Evolutionary conservation across 2,888 invertebrate genomes (phyloP), one percentile per base, ranked within the genome.

Genomic region (Brassicogethes aeneus): DNA sequence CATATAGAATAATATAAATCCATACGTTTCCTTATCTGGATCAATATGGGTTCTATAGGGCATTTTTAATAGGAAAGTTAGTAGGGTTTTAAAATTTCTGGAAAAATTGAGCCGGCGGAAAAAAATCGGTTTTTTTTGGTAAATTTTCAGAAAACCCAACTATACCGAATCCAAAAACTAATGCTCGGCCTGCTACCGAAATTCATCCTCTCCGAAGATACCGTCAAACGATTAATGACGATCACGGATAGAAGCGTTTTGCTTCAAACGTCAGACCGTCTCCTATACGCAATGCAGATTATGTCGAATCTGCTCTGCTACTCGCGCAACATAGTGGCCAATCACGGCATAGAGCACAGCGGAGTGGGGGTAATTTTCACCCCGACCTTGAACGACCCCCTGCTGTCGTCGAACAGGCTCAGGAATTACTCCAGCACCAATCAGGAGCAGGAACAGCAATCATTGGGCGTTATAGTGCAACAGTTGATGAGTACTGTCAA

Each of bases 111-210:
- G n/a, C n/a, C n/a, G n/a, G n/a, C n/a, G n/a, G n/a, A n/a, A n/a
- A n/a, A n/a, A n/a, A n/a, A n/a, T n/a, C n/a, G n/a, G n/a, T n/a
- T n/a, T n/a, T n/a, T n/a, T n/a, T n/a, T n/a, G n/a, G n/a, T n/a
- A n/a, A n/a, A n/a, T n/a, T n/a, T n/a, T n/a, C n/a, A n/a, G n/a
- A n/a, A n/a, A n/a, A n/a, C 78, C 0, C 76, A 79, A 54, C 65
- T 84, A 12, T 77, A 74, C 53, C 74, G 87, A 2, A 70, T 91
- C 44, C 85, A 84, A 57, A 76, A 79, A 47, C 72, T 88, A 31
- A 82, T 88, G 80, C 65, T 90, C 41, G 76, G 80, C 0, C 70
- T 91, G 37, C 72, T 90, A 46, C 78, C 83, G 2, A 75, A 84
- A 44, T 91, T 89, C 61, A 69, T 75, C 3, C 44, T 62, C 13